phyloP scores from a whole-genome alignment of 2,113 vertebrate species.

The Corvus moneduloides region DNA sequence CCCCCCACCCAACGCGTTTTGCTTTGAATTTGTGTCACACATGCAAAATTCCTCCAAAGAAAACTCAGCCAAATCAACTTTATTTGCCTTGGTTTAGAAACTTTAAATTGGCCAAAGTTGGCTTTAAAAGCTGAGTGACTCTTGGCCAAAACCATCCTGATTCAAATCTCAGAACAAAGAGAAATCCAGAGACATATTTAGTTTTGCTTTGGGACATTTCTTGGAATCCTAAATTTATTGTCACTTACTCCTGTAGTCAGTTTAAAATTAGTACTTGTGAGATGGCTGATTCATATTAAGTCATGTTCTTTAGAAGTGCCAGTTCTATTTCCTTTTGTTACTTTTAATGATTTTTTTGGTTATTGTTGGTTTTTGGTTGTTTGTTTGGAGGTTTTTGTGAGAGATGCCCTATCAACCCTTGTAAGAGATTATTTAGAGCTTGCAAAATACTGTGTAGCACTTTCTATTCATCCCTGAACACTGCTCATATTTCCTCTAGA shows the following conservation, averaged over 20 bases:
- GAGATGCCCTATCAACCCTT: background rate
- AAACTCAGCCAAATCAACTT: background rate
- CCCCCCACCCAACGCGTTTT: background rate
- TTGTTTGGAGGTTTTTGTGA: background rate
- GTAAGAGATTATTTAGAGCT: background rate
- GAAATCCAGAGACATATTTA: background rate
- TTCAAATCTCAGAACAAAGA: conserved; percentile 10
- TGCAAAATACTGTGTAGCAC: background rate
- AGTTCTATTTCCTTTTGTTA: background rate
- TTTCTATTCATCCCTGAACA: background rate
- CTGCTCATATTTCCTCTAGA: background rate
- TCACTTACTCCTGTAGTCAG: background rate
- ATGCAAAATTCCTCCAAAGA: background rate
- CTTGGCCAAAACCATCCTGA: background rate
- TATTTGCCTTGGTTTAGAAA: background rate
- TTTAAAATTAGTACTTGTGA: background rate
- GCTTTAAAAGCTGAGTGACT: background rate
- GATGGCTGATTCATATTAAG: background rate
- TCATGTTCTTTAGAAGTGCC: background rate
- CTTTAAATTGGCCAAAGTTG: background rate
- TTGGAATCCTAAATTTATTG: background rate
- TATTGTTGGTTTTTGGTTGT: background rate
- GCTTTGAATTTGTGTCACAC: background rate
- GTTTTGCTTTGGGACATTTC: background rate
- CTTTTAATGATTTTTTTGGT: background rate